Conservation (phyloP, 2,888 invertebrate species). For the Keiferia lycopersicella region DNA sequence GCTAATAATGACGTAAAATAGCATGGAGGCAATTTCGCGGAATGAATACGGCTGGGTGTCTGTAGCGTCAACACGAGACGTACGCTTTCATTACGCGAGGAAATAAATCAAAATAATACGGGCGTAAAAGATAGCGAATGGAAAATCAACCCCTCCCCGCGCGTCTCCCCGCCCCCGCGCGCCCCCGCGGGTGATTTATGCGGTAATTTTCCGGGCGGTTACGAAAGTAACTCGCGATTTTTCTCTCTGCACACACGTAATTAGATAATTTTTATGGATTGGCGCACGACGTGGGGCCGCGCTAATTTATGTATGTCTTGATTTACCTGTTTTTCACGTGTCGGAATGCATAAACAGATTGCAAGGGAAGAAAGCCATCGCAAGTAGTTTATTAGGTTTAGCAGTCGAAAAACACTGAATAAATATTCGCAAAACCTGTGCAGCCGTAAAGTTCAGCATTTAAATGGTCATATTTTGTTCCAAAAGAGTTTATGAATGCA, state of each 20-base stretch:
- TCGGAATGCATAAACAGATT: constrained; percentile 9
- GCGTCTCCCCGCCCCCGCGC: constrained; percentile 37
- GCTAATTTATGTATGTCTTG: constrained; percentile 38
- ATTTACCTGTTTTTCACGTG: constrained; percentile 20
- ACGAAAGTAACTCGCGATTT: constrained; percentile 78
- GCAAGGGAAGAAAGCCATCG: not conserved
- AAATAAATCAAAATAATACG: constrained; percentile 80
- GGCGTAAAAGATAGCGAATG: constrained; percentile 77
- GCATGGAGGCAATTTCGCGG: constrained; percentile 49
- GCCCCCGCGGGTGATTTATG: constrained; percentile 66
- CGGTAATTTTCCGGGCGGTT: constrained; percentile 78
- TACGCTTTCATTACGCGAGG: constrained; percentile 75
- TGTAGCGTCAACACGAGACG: constrained; percentile 69
- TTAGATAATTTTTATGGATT: constrained; percentile 76
- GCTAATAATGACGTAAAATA: constrained; percentile 54
- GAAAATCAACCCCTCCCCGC: constrained; percentile 69
- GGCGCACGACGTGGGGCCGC: constrained; percentile 37
- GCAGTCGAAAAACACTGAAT: not conserved
- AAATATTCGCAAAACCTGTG: constrained; percentile 8
- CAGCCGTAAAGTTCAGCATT: not conserved
- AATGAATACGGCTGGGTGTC: constrained; percentile 63
- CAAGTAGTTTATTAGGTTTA: not conserved
- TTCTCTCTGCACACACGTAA: constrained; percentile 76
- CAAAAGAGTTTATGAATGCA: constrained; percentile 51
- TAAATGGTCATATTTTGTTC: constrained; percentile 24